A percentile compares a stretch with the other conserved stretches of the same genome.
phyloP scores from a whole-genome alignment of 2,888 invertebrate genomes.

The Harmothoe impar region DNA sequence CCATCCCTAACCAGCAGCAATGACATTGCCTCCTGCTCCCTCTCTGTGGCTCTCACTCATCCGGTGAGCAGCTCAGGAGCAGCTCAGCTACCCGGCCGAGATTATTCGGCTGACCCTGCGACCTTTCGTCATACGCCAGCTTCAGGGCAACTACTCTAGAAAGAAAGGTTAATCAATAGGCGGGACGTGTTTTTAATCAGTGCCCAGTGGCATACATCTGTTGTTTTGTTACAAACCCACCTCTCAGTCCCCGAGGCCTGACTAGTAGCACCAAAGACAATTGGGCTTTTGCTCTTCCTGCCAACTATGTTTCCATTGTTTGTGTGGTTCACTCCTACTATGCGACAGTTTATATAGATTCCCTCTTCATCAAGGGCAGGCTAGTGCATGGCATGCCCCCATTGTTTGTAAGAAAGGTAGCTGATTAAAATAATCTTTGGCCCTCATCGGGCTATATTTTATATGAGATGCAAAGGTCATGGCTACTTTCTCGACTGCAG shows the following conservation, averaged over 20 bases:
- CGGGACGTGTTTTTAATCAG: slow-evolving; percentile 44
- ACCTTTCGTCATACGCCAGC: slow-evolving; percentile 15
- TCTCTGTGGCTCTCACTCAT: too few species aligned
- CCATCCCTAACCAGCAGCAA: neutral
- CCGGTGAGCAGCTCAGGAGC: too few species aligned
- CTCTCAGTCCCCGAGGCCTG: neutral
- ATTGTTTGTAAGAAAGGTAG: too few species aligned
- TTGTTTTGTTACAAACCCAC: neutral
- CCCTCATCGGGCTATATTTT: too few species aligned
- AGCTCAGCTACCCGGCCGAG: neutral
- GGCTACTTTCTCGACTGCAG: too few species aligned
- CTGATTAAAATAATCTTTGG: too few species aligned
- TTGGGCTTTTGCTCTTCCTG: neutral
- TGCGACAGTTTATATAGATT: too few species aligned
- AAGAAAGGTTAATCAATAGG: slow-evolving; percentile 46
- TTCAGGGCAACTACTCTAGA: neutral
- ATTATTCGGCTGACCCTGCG: neutral
- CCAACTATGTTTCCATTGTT: neutral
- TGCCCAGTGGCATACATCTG: neutral
- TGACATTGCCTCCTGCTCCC: too few species aligned
- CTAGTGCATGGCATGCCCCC: too few species aligned
- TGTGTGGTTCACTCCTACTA: neutral
- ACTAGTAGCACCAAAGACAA: neutral
- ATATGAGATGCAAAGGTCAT: too few species aligned
- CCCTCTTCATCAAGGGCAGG: too few species aligned